Base-by-base conservation (phyloP, 2,113 vertebrate genomes). In the Chloroceryle aenea region DNA sequence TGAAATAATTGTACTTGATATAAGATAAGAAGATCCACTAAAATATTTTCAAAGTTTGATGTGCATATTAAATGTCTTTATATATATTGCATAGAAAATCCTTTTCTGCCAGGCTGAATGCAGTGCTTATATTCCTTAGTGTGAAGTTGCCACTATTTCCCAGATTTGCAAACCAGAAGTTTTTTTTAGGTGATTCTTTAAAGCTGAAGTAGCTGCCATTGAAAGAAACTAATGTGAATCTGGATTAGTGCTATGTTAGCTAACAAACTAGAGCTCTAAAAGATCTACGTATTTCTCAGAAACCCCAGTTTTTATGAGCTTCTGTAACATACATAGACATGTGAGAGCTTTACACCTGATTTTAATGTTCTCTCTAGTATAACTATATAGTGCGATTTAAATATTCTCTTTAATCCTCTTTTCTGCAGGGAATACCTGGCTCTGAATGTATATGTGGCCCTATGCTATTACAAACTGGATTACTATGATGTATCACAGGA, bases 381-480 rank as follows among this genome's bases (percentile, higher is more conserved):
- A 89, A 32, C 74, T 78, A 4, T 52, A 25, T 81, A 7, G 9
- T 78, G 34, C 16, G 55, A 87, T 81, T 93, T 73, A 62, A 90
- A 74, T 73, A 40, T 68, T 91, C 14, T 77, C 36, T 71, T 94
- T 89, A 87, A 91, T 91, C 29, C 62, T 95, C 50, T 58, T 88
- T 94, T 72, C 96, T 87, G 50, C 83, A 99, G 99, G 97, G 99
- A 99, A 14, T 99, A 99, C 93, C 98, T 99, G 93, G 99, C 99
- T 59, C 98, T 99, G 96, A 99, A 99, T 84, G 99, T 99, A 0
- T 99, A 99, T 15, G 99, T 99, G 92, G 99, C 99, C 66, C 97
- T 99, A 36, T 99, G 99, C 95, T 99, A 99, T 98, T 99, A 99
- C 97, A 99, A 99, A 81, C 93, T 99, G 97, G 99, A 99, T 97